These are phyloP conservation scores for Apostichopus japonicus DNA, from an alignment of 35 echinoderm and acorn worm genomes.

Conservation along the genomic window DNA sequence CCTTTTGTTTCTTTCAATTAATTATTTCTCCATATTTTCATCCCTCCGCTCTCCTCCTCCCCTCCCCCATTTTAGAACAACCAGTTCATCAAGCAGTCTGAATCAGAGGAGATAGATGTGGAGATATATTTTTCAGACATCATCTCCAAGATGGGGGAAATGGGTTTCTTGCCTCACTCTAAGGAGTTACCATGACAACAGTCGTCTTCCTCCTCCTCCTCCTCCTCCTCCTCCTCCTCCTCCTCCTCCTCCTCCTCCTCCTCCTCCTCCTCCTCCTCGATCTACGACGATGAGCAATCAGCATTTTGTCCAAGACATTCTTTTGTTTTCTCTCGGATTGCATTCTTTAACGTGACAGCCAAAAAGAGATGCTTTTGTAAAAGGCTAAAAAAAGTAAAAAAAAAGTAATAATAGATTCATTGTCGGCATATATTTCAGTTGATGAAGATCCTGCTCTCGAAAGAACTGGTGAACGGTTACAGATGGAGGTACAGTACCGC, in stretches of 20 bases:
- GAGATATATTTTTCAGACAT: slow-evolving; percentile 72
- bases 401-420: too few species aligned
- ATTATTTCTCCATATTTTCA: not conserved
- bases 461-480: too few species aligned
- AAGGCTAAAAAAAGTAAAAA: too few species aligned
- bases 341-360: too few species aligned
- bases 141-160: slow-evolving; percentile 48
- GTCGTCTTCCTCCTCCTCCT: not conserved
- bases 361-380: too few species aligned
- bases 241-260: too few species aligned
- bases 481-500: too few species aligned
- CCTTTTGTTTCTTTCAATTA: not conserved
- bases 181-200: not conserved
- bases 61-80: not conserved
- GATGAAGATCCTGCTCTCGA: too few species aligned
- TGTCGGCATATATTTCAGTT: too few species aligned
- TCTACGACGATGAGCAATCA: not conserved
- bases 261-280: too few species aligned
- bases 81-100: slow-evolving; percentile 79
- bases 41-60: too few species aligned
- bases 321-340: not conserved
- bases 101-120: slow-evolving; percentile 73
- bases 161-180: slow-evolving; percentile 37
- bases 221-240: too few species aligned
- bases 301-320: not conserved